Base-by-base conservation (phyloP, 2,888 invertebrate genomes). In the Agrochola macilenta region DNA sequence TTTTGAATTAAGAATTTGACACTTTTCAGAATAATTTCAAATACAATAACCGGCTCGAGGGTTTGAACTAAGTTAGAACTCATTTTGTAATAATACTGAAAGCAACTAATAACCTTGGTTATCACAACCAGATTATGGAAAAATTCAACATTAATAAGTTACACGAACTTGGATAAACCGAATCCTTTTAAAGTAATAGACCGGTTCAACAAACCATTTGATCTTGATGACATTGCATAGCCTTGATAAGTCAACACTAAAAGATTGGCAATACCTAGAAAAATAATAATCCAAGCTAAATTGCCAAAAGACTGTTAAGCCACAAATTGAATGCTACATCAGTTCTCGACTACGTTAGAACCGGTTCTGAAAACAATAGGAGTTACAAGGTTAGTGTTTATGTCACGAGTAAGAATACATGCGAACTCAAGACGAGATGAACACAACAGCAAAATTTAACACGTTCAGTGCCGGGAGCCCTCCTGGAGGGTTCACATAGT, bases 351-450 rank as follows among this genome's bases (percentile, higher is more conserved):
- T 82, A 57, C 23, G 66, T 74, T 78, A 64, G 69, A 87, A 91
- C 90, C 85, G 86, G 91, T 91, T 91, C 66, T 82, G 78, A 84
- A 84, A 88, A 91, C 91, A 91, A 91, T 91, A 85, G 89, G 78
- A 81, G 76, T 73, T 80, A 85, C 89, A 90, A 91, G 91, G 91
- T 86, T 89, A 71, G 77, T 64, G 66, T 81, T 80, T 74, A 76
- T 80, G 74, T 76, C 83, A 77, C 72, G 80, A 71, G 65, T 60
- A 30, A 52, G 81, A 80, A 87, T 80, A 81, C 66, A 80, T 71
- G 74, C 71, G 66, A 76, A 78, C 69, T 69, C 46, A 75, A 72
- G 65, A 69, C 68, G 46, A 80, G 66, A 76, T 57, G 76, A 71
- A 58, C 58, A 30, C 39, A 68, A 71, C 58, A 76, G 69, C 68